Base-by-base conservation (phyloP, 2,113 vertebrate genomes). In the Rhinopomastus cyanomelas region DNA sequence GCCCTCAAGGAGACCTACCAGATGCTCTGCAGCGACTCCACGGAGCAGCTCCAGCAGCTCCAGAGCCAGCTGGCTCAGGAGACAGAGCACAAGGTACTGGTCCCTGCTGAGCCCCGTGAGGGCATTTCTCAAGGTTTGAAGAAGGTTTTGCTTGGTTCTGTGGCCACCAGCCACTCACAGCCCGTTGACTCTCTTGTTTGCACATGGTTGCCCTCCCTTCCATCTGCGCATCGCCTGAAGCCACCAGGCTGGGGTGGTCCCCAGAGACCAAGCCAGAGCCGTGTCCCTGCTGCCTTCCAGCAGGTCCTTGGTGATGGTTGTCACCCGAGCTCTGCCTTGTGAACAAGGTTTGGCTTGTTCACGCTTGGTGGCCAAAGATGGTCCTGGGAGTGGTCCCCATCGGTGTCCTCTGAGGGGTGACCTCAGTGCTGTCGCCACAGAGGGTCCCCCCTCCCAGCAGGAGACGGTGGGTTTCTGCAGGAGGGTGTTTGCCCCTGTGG, bases 11-110 rank as follows among this genome's bases (percentile, higher is more conserved):
- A 97, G 91, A 97, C 98, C 62, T 99, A 99, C 95, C 96, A 95
- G 53, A 97, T 96, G n/a, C 97, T 99, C 53, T 99, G 98, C 91
- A 97, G 96, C 6, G 97, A 97, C 66, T 99, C 98, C 74, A 96
- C 97, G 1, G 97, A 98, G 87, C 98, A 99, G 90, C 97, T 99
- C 82, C 99, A 98, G 90, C 98, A 99, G 87, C 98, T 99, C 71
- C 98, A 98, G 95, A 98, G 97, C 73, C 98, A 99, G 57, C 95
- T 99, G 95, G 98, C 98, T 93, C 98, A 98, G 93, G 98, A 99
- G 96, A 97, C 98, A 60, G 98, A 99, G 61, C 98, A 97, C 96
- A 99, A 99, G 99, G 99, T 99, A 99, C 81, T 77, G 90, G 34
- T 85, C 19, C 56, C 18, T 17, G n/a, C 95, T 81, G 13, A 8